Evolutionary conservation across 2,113 vertebrate species (phyloP), one percentile per base, ranked within the genome.

Genomic region (Odocoileus virginianus): DNA sequence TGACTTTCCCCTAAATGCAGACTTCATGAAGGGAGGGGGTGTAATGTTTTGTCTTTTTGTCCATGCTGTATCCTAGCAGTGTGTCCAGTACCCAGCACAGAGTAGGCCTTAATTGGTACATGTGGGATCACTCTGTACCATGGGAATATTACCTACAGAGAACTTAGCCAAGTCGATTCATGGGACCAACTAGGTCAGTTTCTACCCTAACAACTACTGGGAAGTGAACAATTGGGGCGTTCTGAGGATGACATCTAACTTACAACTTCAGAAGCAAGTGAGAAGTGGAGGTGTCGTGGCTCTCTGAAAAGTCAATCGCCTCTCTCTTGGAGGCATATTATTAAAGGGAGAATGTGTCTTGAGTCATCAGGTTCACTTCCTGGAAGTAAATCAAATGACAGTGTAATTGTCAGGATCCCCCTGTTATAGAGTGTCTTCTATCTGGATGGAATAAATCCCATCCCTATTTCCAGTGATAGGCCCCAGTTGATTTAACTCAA

Each of bases 331-430:
- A 79, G 61, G 57, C 93, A 86, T 25, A 33, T 28, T 57, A 27
- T n/a, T 67, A 82, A 64, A 61, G 54, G 54, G 82, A 89, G 30
- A 79, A 8, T 33, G 8, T 21, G 8, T 86, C 88, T 92, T 76
- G n/a, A 86, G 33, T 36, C 33, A 33, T 61, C 81, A 33, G 14
- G 78, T 95, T 89, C 17, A 76, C 36, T 40, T 84, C 76, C 52
- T 78, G 45, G 94, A 97, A 95, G 52, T 25, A 85, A 97, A 74
- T 58, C 23, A 60, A 93, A 58, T 25, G 33, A 43, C 47, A 88
- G 33, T 25, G 0, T 61, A 40, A 81, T 64, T 45, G 36, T 95
- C n/a, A 89, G 71, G 30, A 33, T 15, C 85, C 33, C 45, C 8
- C 15, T 76, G 2, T 7, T 71, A 8, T 25, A 54, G 23, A 95